phyloP scores from a whole-genome alignment of 1,140 invertebrate species.

The Nasonia longicornis region DNA sequence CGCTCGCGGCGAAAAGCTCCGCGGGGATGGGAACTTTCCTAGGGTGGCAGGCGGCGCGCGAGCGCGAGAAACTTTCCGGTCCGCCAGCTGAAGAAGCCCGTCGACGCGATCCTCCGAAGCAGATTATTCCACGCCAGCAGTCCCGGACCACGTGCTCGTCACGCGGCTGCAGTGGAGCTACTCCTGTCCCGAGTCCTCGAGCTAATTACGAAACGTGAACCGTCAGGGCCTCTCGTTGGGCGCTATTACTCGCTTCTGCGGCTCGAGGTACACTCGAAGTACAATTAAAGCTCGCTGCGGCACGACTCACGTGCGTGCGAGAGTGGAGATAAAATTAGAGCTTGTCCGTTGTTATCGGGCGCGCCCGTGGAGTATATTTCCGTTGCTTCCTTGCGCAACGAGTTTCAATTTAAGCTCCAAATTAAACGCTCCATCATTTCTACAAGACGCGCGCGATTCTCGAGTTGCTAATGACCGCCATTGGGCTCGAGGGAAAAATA shows the following conservation, averaged over 20 bases:
- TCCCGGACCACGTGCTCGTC: background rate
- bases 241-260: background rate
- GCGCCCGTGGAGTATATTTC: no score
- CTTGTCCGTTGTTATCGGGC: no score
- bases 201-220: slow-evolving; percentile 26
- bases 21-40: background rate
- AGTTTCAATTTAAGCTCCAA: no score
- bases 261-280: background rate
- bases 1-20: background rate
- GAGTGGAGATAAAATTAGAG: no score
- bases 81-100: background rate
- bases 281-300: background rate
- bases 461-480: no score
- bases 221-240: no score
- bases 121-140: slow-evolving; percentile 23
- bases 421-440: no score
- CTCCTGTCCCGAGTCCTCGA: slow-evolving; percentile 20
- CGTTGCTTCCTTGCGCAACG: no score
- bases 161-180: background rate
- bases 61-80: slow-evolving; percentile 1
- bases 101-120: background rate
- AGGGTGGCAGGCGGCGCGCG: background rate
- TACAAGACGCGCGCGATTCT: no score
- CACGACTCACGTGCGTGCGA: no score
- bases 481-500: no score